phyloP scores from a whole-genome alignment of 1,140 invertebrate genomes.

The Zaprionus vittiger region DNA sequence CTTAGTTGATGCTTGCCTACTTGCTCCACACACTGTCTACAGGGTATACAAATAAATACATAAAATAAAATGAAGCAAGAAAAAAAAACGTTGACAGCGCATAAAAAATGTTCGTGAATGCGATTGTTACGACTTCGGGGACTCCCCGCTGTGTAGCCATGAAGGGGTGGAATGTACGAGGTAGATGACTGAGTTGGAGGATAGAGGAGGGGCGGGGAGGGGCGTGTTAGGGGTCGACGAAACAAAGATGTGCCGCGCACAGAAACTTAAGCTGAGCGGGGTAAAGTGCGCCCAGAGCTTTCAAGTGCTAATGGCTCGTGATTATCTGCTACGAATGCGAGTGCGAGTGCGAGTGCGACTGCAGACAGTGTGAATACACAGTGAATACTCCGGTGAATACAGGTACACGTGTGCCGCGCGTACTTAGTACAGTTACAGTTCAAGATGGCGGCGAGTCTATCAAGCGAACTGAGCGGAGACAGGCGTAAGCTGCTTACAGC shows the following conservation, averaged over 20 bases:
- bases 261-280: constrained; percentile 20
- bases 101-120: constrained; percentile 36
- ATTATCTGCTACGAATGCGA: constrained; percentile 32
- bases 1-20: too few species aligned
- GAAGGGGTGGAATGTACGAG: neutral
- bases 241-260: neutral
- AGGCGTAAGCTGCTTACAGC: neutral
- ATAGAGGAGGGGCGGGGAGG: too few species aligned
- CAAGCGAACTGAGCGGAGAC: neutral
- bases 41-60: constrained; percentile 24
- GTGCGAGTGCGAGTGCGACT: constrained; percentile 18
- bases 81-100: constrained; percentile 34
- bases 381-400: constrained; percentile 3
- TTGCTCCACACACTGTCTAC: neutral
- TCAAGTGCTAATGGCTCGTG: constrained; percentile 41
- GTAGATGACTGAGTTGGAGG: neutral
- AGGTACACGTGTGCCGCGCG: neutral
- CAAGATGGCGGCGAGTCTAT: neutral
- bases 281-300: constrained; percentile 33
- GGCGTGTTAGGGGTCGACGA: neutral
- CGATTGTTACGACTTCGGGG: constrained; percentile 34
- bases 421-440: constrained; percentile 2
- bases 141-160: constrained; percentile 17
- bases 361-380: constrained; percentile 7
- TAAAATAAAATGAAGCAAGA: constrained; percentile 23